A percentile compares a stretch with the other conserved stretches of the same genome.
phyloP scores from a whole-genome alignment of 1,140 invertebrate genomes.

The Chionoecetes opilio region DNA sequence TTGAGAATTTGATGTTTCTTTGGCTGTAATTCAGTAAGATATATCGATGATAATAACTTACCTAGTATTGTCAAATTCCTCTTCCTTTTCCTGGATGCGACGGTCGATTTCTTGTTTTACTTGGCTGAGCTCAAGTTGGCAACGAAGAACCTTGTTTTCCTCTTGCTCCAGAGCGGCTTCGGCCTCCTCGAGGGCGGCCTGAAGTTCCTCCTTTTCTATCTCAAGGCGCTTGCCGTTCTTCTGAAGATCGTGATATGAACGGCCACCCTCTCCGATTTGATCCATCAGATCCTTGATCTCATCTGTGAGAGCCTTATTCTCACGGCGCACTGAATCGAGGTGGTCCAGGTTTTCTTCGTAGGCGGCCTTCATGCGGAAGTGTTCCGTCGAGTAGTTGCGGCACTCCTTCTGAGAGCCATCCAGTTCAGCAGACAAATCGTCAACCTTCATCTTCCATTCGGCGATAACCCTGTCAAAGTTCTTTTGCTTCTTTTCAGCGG shows the following conservation, averaged over 20 bases:
- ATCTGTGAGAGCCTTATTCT: constrained; percentile 87
- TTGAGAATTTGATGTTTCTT: too few relatives aligned
- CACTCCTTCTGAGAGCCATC: constrained; percentile 74
- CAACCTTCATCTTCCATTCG: constrained; percentile 99
- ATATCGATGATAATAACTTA: constrained; percentile 84
- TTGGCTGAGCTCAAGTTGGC: constrained; percentile 72
- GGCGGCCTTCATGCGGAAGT: constrained; percentile 72
- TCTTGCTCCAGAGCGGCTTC: constrained; percentile 70
- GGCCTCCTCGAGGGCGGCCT: constrained; percentile 75
- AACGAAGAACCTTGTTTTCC: constrained; percentile 71
- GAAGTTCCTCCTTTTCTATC: constrained; percentile 74
- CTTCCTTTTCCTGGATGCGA: constrained; percentile 75
- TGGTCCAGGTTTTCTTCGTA: constrained; percentile 83
- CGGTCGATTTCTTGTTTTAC: constrained; percentile 73
- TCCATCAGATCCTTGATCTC: constrained; percentile 78
- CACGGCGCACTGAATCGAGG: constrained; percentile 87
- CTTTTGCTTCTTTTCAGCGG: constrained; percentile 72
- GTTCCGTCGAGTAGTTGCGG: constrained; percentile 73
- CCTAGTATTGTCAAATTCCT: constrained; percentile 87
- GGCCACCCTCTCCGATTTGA: constrained; percentile 73
- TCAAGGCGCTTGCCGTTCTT: constrained; percentile 69
- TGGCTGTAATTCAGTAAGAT: too few relatives aligned
- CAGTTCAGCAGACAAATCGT: constrained; percentile 85
- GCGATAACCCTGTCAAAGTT: constrained; percentile 96
- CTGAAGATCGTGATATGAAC: constrained; percentile 63